Evolutionary conservation across 2,888 invertebrate genomes (phyloP).

Genomic region (Sicus ferrugineus): DNA sequence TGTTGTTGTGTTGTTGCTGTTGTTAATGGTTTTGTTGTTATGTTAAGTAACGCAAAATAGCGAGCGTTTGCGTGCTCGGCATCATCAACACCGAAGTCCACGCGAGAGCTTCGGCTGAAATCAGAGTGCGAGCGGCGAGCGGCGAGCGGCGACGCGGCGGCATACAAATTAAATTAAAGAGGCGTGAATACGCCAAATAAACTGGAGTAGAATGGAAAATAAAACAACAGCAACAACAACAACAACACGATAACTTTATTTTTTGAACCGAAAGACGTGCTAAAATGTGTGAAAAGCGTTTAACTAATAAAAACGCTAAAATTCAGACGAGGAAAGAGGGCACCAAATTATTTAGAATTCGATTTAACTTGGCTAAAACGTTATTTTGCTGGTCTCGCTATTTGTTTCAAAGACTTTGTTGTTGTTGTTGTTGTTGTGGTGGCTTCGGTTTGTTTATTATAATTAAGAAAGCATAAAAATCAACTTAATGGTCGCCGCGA

Average conservation of each 20-base stretch:
- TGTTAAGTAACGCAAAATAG: not conserved
- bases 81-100: not conserved
- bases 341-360: too few species aligned
- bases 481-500: too few species aligned
- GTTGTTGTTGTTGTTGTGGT: too few species aligned
- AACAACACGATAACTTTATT: not conserved
- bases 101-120: not conserved
- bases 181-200: not conserved
- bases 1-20: conserved; percentile 12
- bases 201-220: not conserved
- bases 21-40: conserved; percentile 9
- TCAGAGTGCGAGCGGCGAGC: not conserved
- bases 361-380: too few species aligned
- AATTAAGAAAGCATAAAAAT: too few species aligned
- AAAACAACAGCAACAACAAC: conserved; percentile 1
- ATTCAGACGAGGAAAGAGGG: too few species aligned
- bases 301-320: too few species aligned
- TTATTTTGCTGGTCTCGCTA: too few species aligned
- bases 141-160: not conserved
- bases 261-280: too few species aligned
- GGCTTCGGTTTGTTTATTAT: too few species aligned
- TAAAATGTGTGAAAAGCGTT: not conserved
- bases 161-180: not conserved
- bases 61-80: conserved; percentile 6
- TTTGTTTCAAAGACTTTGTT: too few species aligned